Percentiles rank a stretch among this genome's conserved stretches.
Evolutionary conservation across 2,888 invertebrate genomes (phyloP).

Genomic region (Hartigia nigra): DNA sequence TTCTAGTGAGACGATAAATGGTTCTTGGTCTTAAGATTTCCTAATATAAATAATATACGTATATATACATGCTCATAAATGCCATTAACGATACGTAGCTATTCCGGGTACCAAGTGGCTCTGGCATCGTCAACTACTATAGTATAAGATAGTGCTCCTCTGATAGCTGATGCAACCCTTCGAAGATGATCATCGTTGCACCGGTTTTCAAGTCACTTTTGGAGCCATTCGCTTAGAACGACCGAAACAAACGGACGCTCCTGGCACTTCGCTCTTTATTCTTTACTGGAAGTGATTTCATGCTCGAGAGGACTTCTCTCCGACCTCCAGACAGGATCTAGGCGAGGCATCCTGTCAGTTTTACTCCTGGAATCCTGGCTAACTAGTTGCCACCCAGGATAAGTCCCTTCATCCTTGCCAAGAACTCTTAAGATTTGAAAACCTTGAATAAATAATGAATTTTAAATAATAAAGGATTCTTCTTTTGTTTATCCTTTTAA

Average conservation of each 20-base stretch:
- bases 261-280: slow-evolving; percentile 42
- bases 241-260: slow-evolving; percentile 36
- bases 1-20: too few species aligned
- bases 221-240: slow-evolving; percentile 43
- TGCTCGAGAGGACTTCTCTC: slow-evolving; percentile 53
- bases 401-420: not conserved
- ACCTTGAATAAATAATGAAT: not conserved
- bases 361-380: slow-evolving; percentile 16
- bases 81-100: not conserved
- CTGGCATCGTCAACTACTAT: not conserved
- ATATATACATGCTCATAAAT: not conserved
- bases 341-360: slow-evolving; percentile 59
- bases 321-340: slow-evolving; percentile 58
- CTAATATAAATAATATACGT: too few species aligned
- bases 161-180: not conserved
- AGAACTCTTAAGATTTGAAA: not conserved
- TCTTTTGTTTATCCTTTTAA: not conserved
- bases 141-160: not conserved
- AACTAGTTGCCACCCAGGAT: not conserved
- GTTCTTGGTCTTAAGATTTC: too few species aligned
- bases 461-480: not conserved
- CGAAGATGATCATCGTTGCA: not conserved
- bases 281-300: slow-evolving; percentile 62
- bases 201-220: slow-evolving; percentile 18
- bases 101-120: not conserved